Conservation (phyloP, 2,888 invertebrate genomes). For the Cataglyphis livida region DNA sequence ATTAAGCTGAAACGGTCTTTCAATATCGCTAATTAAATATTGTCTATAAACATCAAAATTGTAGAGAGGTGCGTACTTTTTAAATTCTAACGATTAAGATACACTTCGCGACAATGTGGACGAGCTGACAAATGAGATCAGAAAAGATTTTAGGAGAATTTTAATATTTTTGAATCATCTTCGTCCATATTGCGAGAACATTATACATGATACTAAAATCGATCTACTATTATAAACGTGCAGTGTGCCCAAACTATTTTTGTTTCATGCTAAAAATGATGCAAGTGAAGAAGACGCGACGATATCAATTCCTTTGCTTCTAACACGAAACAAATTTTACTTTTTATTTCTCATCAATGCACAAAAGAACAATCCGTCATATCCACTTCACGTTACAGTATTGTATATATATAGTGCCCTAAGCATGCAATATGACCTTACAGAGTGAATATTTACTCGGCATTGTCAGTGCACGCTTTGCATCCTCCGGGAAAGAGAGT, state of each 20-base stretch:
- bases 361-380: constrained; percentile 30
- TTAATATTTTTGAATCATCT: neutral
- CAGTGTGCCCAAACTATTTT: constrained; percentile 61
- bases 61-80: constrained; percentile 41
- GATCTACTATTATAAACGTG: constrained; percentile 61
- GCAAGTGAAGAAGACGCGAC: constrained; percentile 37
- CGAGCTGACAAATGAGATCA: constrained; percentile 35
- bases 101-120: constrained; percentile 63
- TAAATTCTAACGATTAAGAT: constrained; percentile 54
- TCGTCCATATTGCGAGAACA: constrained; percentile 62
- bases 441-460: constrained; percentile 70
- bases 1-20: constrained; percentile 59
- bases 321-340: neutral
- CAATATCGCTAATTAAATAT: constrained; percentile 35
- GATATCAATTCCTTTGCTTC: neutral
- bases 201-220: constrained; percentile 42
- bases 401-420: neutral
- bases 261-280: constrained; percentile 58
- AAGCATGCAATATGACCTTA: constrained; percentile 49
- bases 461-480: constrained; percentile 66
- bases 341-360: neutral
- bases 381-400: neutral
- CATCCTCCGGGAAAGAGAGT: constrained; percentile 45
- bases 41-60: constrained; percentile 52
- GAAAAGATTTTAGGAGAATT: neutral